Evolutionary conservation across 2,797 vertebrate genomes (phyloP), one percentile per base, ranked within the genome.

Genomic region (Ctenopoma multispine): DNA sequence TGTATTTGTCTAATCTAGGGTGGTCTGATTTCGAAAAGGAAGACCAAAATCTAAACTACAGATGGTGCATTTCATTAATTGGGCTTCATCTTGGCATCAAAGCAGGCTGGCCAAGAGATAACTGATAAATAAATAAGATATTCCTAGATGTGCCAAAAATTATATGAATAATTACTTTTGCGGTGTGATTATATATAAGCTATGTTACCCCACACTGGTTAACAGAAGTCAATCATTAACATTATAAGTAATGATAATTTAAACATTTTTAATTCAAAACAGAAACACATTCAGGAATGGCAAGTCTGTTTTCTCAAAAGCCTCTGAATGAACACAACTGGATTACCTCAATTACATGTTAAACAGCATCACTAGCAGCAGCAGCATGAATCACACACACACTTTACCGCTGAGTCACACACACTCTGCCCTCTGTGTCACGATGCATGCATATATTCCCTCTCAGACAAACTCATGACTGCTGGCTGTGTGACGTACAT

Each of bases 61-160:
- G 75, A 88, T 83, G 75, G 71, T 56, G 62, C 69, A 67, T 77
- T 71, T 83, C 69, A 34, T 75, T 82, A 81, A 81, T 79, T 82
- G 38, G 78, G 55, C 34, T 79, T 72, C 60, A 57, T 80, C 58
- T 76, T 83, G 79, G 76, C 63, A 75, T 82, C 67, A 65, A 82
- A 80, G 69, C 38, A 27, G 64, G 40, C 66, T 60, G 63, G 80
- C 71, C 57, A 44, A 72, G 55, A 80, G 48, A 76, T 29, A 53
- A 56, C 75, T 59, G 64, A 76, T 79, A 53, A 87, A 78, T 79
- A 72, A 75, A 77, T 80, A 81, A 86, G 55, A 83, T 49, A 44
- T 54, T 71, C 47, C 62, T 7, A n/a, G 21, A 74, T 46, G 60
- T 76, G 79, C 65, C 71, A 81, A 66, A 78, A 71, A 56, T 29